These are phyloP conservation scores for Cephonodes hylas DNA, from an alignment of 2,888 invertebrate species.

Conservation along the genomic window DNA sequence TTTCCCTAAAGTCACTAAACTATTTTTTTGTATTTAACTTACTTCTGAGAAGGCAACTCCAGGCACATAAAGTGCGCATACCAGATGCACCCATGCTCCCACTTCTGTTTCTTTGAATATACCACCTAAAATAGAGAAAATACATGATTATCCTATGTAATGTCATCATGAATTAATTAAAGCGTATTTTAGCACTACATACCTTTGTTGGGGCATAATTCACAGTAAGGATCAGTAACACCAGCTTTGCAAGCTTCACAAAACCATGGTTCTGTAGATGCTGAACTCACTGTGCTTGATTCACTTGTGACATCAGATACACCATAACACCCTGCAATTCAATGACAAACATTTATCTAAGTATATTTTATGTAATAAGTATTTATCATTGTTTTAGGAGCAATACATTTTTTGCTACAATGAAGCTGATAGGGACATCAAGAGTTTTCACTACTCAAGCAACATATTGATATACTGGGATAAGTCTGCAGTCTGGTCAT, in stretches of 20 bases:
- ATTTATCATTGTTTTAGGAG: neutral
- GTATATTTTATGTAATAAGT: neutral
- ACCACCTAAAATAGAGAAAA: constrained; percentile 79
- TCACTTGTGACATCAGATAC: constrained; percentile 95
- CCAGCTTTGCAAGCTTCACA: constrained; percentile 99
- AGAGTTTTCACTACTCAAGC: no score
- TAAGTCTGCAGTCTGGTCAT: no score
- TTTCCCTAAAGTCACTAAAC: no score
- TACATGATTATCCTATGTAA: neutral
- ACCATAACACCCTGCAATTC: constrained; percentile 90
- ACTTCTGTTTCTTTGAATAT: constrained; percentile 98
- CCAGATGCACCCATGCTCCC: constrained; percentile 98
- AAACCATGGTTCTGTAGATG: constrained; percentile 99
- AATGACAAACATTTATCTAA: neutral
- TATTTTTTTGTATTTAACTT: constrained; percentile 19
- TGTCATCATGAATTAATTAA: neutral
- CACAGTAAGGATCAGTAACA: constrained; percentile 93
- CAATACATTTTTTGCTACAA: neutral
- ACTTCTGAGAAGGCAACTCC: constrained; percentile 98
- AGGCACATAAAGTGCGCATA: constrained; percentile 98
- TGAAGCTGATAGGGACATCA: no score
- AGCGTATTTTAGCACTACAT: no score
- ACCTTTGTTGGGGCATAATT: constrained; percentile 95
- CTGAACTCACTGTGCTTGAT: constrained; percentile 95
- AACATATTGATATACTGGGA: no score